A percentile compares a stretch with the other conserved stretches of the same genome.
These are phyloP conservation scores for Cenopis cana DNA, from an alignment of 2,888 invertebrate species.

Conservation along the genomic window DNA sequence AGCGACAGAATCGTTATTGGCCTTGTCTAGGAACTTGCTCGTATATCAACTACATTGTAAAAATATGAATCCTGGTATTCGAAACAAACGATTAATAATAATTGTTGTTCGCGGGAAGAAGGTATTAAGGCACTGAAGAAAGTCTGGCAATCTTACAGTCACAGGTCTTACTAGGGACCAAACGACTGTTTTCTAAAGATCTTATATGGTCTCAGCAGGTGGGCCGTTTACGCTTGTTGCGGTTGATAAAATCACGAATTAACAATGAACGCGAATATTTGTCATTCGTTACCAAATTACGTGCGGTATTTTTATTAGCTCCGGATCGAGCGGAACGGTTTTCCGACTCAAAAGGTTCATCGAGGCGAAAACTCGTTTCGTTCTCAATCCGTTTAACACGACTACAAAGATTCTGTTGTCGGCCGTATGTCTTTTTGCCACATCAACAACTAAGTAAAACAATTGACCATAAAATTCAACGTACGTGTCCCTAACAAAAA, in stretches of 20 bases:
- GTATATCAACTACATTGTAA: not conserved
- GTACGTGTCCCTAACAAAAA: conserved; percentile 79
- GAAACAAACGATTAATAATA: too few relatives aligned
- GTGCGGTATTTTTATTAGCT: conserved; percentile 26
- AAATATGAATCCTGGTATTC: too few relatives aligned
- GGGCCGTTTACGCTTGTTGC: not conserved
- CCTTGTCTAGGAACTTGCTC: not conserved
- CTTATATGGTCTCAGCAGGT: conserved; percentile 1
- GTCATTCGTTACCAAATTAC: conserved; percentile 33
- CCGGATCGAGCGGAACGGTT: conserved; percentile 25
- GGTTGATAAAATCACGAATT: not conserved
- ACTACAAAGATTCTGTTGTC: conserved; percentile 44
- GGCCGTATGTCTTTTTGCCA: conserved; percentile 63
- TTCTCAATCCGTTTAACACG: conserved; percentile 57
- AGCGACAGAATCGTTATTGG: too few relatives aligned
- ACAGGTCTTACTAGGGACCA: not conserved
- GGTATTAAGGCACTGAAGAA: not conserved
- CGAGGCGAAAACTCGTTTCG: conserved; percentile 59
- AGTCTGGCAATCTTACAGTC: too few relatives aligned
- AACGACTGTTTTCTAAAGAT: not conserved
- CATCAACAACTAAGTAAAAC: conserved; percentile 75
- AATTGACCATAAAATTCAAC: conserved; percentile 81
- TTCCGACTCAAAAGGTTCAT: conserved; percentile 54
- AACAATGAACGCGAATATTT: conserved; percentile 35
- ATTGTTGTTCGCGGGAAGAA: too few relatives aligned